Evolutionary conservation across 2,113 vertebrate species (phyloP).

Genomic region (Tachycineta bicolor): DNA sequence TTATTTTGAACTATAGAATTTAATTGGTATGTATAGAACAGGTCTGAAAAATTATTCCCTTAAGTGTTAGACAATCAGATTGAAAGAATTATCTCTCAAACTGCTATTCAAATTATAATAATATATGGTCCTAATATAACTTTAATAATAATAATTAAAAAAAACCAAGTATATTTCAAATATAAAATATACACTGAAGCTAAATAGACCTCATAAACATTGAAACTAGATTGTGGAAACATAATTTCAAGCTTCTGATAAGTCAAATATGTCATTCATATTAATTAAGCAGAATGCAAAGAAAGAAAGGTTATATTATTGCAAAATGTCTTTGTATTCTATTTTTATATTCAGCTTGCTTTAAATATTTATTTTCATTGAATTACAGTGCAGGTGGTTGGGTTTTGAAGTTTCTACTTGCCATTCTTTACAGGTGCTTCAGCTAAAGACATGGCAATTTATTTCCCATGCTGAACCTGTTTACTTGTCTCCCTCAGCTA

Average conservation of each 20-base stretch:
- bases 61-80: background rate
- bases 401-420: background rate
- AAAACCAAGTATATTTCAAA: constrained; percentile 15
- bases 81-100: constrained; percentile 25
- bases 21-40: background rate
- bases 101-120: background rate
- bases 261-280: background rate
- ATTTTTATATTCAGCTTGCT: background rate
- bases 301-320: background rate
- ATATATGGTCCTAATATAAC: background rate
- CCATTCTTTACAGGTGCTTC: background rate
- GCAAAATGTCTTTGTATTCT: background rate
- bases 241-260: constrained; percentile 32
- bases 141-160: constrained; percentile 19
- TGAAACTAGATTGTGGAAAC: constrained; percentile 22
- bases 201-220: constrained; percentile 22
- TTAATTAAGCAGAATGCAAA: background rate
- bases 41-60: background rate
- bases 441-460: background rate
- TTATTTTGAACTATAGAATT: background rate
- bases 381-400: background rate
- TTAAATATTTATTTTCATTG: background rate
- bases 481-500: background rate
- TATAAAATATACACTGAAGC: constrained; percentile 1
- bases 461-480: background rate